Conservation (phyloP, 2,797 vertebrate genomes). For the Artibeus jamaicensis region DNA sequence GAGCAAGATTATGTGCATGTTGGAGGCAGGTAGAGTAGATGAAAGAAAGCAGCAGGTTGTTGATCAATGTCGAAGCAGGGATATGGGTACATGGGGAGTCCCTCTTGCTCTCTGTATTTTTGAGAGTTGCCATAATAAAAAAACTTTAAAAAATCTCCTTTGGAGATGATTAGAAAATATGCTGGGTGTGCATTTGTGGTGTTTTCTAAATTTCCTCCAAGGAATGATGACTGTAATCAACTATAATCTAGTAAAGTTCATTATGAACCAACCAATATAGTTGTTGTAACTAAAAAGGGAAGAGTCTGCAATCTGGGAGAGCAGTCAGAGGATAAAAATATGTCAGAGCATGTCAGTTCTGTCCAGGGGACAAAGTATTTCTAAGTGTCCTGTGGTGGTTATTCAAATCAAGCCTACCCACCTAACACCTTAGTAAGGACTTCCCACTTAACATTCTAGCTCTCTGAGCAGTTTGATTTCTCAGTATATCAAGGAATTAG, state of each 20-base stretch:
- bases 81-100: not conserved
- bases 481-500: not conserved
- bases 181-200: conserved; percentile 39
- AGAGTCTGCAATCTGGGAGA: not conserved
- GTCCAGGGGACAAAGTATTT: not conserved
- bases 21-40: not conserved
- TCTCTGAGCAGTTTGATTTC: not conserved
- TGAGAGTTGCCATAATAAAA: conserved; percentile 14
- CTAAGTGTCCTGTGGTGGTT: not conserved
- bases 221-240: conserved; percentile 44
- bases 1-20: not conserved
- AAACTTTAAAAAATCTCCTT: not conserved
- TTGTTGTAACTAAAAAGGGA: conserved; percentile 28
- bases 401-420: not conserved
- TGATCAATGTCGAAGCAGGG: not conserved
- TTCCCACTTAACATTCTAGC: not conserved
- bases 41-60: not conserved
- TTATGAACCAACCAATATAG: conserved; percentile 1
- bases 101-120: not conserved
- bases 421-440: not conserved
- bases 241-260: conserved; percentile 40
- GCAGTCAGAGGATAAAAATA: not conserved
- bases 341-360: not conserved
- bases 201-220: conserved; percentile 34
- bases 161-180: conserved; percentile 48